These are phyloP conservation scores for Hetaerina titia DNA, from an alignment of 2,888 invertebrate genomes.

Conservation along the genomic window DNA sequence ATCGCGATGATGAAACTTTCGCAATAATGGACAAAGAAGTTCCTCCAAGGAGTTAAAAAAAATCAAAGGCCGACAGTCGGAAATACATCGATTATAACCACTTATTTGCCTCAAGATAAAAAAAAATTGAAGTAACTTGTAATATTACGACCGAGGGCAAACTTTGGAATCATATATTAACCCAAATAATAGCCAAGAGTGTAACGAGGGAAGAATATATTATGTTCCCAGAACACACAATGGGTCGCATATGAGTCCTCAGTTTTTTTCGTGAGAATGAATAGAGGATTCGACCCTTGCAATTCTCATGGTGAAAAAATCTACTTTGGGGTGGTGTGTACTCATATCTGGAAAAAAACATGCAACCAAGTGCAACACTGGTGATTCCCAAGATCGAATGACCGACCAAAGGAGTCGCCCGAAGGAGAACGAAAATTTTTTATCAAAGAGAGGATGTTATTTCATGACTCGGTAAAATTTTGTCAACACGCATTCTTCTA, in stretches of 20 bases:
- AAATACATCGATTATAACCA: background rate
- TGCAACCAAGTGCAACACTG: background rate
- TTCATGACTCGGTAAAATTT: no score
- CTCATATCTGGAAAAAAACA: background rate
- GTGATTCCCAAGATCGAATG: background rate
- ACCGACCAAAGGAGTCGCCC: background rate
- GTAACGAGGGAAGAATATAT: no score
- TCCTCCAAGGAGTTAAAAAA: background rate
- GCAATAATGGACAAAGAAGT: background rate
- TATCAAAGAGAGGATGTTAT: background rate
- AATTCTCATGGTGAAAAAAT: no score
- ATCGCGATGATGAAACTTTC: background rate
- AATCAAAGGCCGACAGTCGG: background rate
- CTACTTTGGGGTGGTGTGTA: no score
- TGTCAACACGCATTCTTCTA: no score
- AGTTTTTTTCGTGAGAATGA: no score
- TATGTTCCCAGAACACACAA: no score
- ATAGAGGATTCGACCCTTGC: no score
- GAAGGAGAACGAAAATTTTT: background rate
- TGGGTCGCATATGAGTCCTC: no score
- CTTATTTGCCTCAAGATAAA: background rate
- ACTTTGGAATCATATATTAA: no score
- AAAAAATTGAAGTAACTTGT: background rate
- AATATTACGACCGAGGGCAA: background rate
- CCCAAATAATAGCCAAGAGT: no score